A percentile compares a stretch with the other conserved stretches of the same genome.
phyloP scores from a whole-genome alignment of 2,113 vertebrate genomes.

The Syngnathus floridae region DNA sequence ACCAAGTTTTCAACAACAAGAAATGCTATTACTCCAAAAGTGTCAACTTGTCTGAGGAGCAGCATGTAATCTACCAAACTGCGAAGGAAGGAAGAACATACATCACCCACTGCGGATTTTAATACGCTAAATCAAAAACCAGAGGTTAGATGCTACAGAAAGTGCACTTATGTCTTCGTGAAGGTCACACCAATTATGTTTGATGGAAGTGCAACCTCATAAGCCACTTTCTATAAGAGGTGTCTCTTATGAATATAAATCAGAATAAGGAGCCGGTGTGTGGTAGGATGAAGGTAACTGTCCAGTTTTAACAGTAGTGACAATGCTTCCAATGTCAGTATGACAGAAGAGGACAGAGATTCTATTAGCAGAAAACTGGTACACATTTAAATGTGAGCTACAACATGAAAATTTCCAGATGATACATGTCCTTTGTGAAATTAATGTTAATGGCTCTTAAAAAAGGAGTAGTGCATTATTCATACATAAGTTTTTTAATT shows the following conservation, averaged over 20 bases:
- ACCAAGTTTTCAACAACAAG: constrained; percentile 6
- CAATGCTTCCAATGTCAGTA: constrained; percentile 51
- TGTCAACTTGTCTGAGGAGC: neutral
- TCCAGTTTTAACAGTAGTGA: constrained; percentile 24
- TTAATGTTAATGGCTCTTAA: neutral
- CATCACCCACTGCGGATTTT: constrained; percentile 16
- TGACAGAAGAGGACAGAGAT: constrained; percentile 53
- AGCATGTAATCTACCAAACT: constrained; percentile 20
- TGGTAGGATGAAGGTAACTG: constrained; percentile 19
- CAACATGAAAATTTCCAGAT: constrained; percentile 10
- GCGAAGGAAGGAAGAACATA: constrained; percentile 15
- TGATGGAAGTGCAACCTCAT: constrained; percentile 31
- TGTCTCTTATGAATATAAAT: constrained; percentile 47
- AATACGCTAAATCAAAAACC: constrained; percentile 19
- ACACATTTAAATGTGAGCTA: constrained; percentile 38
- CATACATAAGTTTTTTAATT: neutral
- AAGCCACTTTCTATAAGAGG: constrained; percentile 16
- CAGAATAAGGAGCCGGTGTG: constrained; percentile 13
- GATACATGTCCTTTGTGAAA: constrained; percentile 12
- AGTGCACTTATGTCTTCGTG: constrained; percentile 13
- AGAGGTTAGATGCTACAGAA: constrained; percentile 7
- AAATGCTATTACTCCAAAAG: constrained; percentile 12
- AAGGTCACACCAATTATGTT: constrained; percentile 55
- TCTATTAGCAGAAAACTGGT: constrained; percentile 40
- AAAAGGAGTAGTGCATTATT: neutral